Evolutionary conservation across 2,113 vertebrate species (phyloP).

Genomic region (Nipponia nippon): DNA sequence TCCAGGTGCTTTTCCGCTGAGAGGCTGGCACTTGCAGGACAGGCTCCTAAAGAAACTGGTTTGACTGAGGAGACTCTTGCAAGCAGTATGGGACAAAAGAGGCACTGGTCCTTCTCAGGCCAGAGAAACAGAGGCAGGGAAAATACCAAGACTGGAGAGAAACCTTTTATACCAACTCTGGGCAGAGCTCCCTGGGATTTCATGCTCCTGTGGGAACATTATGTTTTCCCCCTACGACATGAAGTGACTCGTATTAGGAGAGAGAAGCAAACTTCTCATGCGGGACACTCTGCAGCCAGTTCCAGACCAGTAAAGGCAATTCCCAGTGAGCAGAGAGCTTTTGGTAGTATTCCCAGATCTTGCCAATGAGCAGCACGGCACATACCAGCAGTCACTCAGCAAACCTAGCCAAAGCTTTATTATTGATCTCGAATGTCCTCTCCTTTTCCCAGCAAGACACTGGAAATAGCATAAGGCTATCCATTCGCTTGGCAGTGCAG

Average conservation of each 20-base stretch:
- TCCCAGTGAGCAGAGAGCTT: not conserved
- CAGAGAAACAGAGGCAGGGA: not conserved
- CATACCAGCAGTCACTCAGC: not conserved
- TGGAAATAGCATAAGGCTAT: slow-evolving; percentile 30
- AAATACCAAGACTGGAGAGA: not conserved
- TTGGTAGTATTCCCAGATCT: slow-evolving; percentile 31
- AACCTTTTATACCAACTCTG: not conserved
- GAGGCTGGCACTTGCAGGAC: not conserved
- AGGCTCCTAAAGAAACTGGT: not conserved
- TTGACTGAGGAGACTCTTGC: not conserved
- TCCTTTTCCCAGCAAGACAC: slow-evolving; percentile 32
- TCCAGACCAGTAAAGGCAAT: not conserved
- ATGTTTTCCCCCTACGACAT: not conserved
- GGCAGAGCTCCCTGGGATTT: not conserved
- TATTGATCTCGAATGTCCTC: not conserved
- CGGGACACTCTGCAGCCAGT: not conserved
- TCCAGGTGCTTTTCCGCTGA: not conserved
- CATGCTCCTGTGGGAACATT: not conserved
- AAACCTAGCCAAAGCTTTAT: not conserved
- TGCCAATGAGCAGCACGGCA: not conserved
- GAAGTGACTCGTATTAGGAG: not conserved
- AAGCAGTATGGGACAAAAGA: not conserved
- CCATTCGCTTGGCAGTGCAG: not conserved
- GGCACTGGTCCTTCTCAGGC: not conserved
- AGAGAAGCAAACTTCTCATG: not conserved